A percentile compares a stretch with the other conserved stretches of the same genome.
phyloP scores from a whole-genome alignment of 2,113 vertebrate species.

The Cebidichthys violaceus region DNA sequence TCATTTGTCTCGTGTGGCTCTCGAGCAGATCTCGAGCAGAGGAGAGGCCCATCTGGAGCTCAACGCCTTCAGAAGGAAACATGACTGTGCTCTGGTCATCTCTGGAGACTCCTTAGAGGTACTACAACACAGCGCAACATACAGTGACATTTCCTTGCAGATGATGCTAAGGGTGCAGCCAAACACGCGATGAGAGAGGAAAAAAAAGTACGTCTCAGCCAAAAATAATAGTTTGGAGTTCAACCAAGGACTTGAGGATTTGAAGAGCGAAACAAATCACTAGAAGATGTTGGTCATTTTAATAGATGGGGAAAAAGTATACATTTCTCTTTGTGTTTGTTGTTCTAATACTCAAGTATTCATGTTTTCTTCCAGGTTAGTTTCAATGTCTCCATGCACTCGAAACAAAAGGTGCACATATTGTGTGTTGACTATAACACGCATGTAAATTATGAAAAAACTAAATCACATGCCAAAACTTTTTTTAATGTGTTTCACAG shows the following conservation, averaged over 20 bases:
- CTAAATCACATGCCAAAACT: background rate
- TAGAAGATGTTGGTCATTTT: background rate
- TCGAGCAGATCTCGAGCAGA: slow-evolving; percentile 89
- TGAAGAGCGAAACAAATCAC: slow-evolving; percentile 14
- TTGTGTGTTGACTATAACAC: background rate
- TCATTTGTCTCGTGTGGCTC: slow-evolving; percentile 46
- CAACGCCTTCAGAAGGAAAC: slow-evolving; percentile 96
- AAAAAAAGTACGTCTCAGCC: slow-evolving; percentile 19
- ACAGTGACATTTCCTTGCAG: slow-evolving; percentile 34
- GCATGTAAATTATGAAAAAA: background rate
- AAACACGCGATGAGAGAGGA: slow-evolving; percentile 25
- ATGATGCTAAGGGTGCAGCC: slow-evolving; percentile 52
- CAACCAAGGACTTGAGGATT: slow-evolving; percentile 12
- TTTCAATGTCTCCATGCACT: too few species aligned
- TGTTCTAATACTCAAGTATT: background rate
- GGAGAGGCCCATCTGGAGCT: slow-evolving; percentile 97
- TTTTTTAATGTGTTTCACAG: too few species aligned
- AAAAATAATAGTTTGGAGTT: slow-evolving; percentile 36
- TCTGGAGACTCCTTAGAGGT: slow-evolving; percentile 98
- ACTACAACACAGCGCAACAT: slow-evolving; percentile 44
- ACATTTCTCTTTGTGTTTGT: too few species aligned
- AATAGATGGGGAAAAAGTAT: too few species aligned
- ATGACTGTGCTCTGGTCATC: slow-evolving; percentile 97
- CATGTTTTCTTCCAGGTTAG: background rate
- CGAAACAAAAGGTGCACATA: background rate